Evolutionary conservation across 92 coral and sea anemone genomes (phyloP).

Genomic region (Isaurus tuberculatus): DNA sequence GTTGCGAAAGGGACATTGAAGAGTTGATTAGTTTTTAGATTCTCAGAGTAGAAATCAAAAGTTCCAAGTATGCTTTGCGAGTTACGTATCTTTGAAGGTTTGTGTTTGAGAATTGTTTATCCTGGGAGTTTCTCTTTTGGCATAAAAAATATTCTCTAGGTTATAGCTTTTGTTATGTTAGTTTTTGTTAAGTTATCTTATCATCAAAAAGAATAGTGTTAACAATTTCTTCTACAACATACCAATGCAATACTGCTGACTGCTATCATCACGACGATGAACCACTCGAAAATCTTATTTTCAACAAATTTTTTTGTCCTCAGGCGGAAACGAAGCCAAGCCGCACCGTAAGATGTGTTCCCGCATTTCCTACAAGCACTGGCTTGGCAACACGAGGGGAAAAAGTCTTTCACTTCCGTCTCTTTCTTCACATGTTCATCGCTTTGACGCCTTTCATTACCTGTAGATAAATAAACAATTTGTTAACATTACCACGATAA

Average conservation of each 20-base stretch:
- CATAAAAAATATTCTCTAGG: no score
- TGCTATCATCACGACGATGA: slow-evolving; percentile 80
- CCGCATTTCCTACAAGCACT: slow-evolving; percentile 45
- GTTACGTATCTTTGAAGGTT: no score
- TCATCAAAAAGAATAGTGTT: no score
- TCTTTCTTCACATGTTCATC: not conserved
- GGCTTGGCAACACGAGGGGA: slow-evolving; percentile 50
- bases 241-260: slow-evolving; percentile 93
- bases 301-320: slow-evolving; percentile 75
- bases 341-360: slow-evolving; percentile 35
- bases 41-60: no score
- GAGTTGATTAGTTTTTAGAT: no score
- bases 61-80: no score
- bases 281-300: slow-evolving; percentile 90
- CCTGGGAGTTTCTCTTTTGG: no score
- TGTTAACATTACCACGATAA: not conserved
- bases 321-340: slow-evolving; percentile 73
- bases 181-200: no score
- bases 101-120: no score
- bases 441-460: not conserved
- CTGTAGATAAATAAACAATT: not conserved
- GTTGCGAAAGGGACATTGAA: no score
- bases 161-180: no score
- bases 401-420: slow-evolving; percentile 65
- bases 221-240: slow-evolving; percentile 39